Conservation (phyloP, 2,113 vertebrate species). For the Zosterops borbonicus region DNA sequence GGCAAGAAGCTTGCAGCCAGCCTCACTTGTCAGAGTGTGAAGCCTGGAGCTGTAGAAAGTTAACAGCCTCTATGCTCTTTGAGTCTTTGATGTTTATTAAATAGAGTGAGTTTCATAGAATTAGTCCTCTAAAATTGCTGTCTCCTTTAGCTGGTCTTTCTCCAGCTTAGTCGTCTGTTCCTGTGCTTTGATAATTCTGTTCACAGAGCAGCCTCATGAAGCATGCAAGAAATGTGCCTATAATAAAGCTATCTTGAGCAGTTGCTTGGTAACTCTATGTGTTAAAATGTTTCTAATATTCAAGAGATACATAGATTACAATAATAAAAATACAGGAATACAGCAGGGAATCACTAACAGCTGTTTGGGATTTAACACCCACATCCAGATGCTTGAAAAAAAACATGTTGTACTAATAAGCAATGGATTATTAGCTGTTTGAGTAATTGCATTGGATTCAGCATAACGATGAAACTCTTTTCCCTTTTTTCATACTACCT, state of each 20-base stretch:
- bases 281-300: conserved; percentile 41
- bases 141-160: background rate
- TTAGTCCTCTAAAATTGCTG: background rate
- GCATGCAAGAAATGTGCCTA: background rate
- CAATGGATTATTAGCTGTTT: conserved; percentile 15
- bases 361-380: conserved; percentile 45
- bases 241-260: conserved; percentile 13
- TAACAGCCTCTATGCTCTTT: background rate
- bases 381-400: conserved; percentile 36
- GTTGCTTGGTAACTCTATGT: conserved; percentile 43
- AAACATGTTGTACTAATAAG: conserved; percentile 11
- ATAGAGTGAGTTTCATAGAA: background rate
- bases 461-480: background rate
- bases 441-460: conserved; percentile 19
- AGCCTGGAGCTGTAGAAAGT: background rate
- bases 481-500: background rate
- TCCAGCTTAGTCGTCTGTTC: background rate
- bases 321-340: conserved; percentile 23
- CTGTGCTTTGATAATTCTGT: background rate
- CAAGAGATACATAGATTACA: conserved; percentile 11
- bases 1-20: background rate
- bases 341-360: conserved; percentile 41
- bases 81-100: background rate
- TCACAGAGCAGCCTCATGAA: background rate
- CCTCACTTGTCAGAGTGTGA: background rate